A percentile compares a stretch with the other conserved stretches of the same genome.
Evolutionary conservation across 92 coral and sea anemone species (phyloP).

Genomic region (Porites rus): DNA sequence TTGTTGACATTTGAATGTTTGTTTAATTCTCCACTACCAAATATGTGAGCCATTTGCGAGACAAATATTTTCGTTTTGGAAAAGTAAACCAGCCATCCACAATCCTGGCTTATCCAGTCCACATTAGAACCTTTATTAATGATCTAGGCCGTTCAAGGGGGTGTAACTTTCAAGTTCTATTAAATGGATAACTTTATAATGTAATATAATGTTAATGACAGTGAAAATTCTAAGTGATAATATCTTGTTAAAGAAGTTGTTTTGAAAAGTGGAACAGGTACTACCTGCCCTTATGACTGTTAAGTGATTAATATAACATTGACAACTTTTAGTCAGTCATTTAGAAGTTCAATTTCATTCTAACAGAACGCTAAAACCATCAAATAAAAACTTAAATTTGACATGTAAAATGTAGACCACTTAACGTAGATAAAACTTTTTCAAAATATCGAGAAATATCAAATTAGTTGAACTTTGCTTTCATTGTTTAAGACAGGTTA

Average conservation of each 20-base stretch:
- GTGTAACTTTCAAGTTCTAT: background rate
- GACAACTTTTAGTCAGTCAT: background rate
- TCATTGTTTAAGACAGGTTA: no score
- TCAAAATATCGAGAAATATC: no score
- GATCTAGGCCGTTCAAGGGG: background rate
- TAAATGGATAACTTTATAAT: no score
- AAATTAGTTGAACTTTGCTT: no score
- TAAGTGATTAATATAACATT: background rate
- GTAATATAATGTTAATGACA: no score
- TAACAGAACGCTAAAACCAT: no score
- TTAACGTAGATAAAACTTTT: no score
- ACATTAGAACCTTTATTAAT: background rate
- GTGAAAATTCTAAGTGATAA: background rate
- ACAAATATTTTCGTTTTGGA: slow-evolving; percentile 3
- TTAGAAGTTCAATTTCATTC: background rate
- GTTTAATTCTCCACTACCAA: slow-evolving; percentile 18
- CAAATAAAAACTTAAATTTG: no score
- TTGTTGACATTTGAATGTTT: slow-evolving; percentile 32
- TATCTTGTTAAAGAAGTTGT: background rate
- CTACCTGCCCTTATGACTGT: slow-evolving; percentile 7
- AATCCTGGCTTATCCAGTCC: background rate
- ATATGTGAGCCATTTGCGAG: slow-evolving; percentile 13
- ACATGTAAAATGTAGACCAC: no score
- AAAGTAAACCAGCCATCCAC: background rate
- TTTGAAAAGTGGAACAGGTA: slow-evolving; percentile 13